A percentile compares a stretch with the other conserved stretches of the same genome.
Evolutionary conservation across 2,797 vertebrate genomes (phyloP).

Genomic region (Vultur gryphus): DNA sequence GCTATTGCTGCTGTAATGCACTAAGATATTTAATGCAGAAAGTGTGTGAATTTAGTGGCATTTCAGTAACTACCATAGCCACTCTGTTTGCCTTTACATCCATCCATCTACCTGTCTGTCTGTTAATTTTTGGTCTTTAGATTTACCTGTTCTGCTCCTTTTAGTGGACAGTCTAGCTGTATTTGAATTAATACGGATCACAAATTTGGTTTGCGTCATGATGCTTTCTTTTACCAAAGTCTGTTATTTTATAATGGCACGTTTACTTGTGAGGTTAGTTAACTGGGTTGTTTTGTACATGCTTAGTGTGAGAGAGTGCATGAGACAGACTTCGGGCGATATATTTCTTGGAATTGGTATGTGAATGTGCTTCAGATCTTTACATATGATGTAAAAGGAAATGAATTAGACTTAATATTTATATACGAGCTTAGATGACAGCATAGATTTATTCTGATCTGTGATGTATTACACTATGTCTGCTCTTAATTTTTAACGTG

Average conservation of each 20-base stretch:
- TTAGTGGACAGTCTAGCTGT: neutral
- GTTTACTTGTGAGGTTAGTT: neutral
- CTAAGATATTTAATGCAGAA: neutral
- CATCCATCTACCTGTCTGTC: neutral
- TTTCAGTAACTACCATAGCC: neutral
- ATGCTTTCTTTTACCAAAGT: neutral
- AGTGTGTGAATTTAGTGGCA: neutral
- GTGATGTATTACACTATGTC: neutral
- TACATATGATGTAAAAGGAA: neutral
- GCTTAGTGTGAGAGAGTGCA: neutral
- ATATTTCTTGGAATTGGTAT: neutral
- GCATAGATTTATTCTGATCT: neutral
- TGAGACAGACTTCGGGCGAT: neutral
- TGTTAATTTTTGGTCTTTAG: neutral
- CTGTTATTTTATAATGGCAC: slow-evolving; percentile 5
- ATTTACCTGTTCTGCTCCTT: neutral
- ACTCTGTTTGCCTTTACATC: neutral
- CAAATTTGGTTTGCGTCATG: neutral
- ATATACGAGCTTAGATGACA: neutral
- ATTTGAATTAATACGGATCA: neutral
- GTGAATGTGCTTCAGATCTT: neutral
- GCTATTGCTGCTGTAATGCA: neutral
- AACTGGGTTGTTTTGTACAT: neutral
- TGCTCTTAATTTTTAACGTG: neutral
- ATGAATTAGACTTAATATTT: neutral